Evolutionary conservation across 1,140 invertebrate genomes (phyloP).

Genomic region (Lamellibrachia luymesi): DNA sequence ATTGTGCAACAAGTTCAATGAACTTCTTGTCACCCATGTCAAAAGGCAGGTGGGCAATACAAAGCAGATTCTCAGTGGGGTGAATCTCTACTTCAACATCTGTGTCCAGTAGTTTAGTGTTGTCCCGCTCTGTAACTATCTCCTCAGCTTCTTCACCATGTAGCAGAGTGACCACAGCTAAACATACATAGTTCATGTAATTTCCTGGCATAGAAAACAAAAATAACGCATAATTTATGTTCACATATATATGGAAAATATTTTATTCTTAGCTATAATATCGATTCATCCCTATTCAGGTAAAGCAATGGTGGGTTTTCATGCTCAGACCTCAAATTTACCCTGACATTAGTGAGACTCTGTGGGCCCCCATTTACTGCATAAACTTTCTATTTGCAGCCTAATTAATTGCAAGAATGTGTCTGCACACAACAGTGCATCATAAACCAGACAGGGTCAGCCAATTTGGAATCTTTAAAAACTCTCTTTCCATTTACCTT

Average conservation of each 20-base stretch:
- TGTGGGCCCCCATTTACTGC: no score
- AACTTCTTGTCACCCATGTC: conserved; percentile 60
- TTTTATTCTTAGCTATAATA: no score
- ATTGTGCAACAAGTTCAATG: conserved; percentile 54
- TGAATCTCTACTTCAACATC: conserved; percentile 53
- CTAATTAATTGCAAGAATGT: no score
- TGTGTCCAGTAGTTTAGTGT: conserved; percentile 40
- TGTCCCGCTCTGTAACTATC: conserved; percentile 34
- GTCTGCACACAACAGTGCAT: no score
- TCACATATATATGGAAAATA: no score
- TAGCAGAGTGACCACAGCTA: conserved; percentile 39
- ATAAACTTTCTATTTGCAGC: no score
- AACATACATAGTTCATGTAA: not conserved
- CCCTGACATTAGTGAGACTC: not conserved
- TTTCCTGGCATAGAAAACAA: not conserved
- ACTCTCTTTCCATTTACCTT: no score
- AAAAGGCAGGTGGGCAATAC: conserved; percentile 61
- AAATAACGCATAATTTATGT: no score
- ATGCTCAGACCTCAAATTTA: not conserved
- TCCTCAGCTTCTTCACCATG: conserved; percentile 39
- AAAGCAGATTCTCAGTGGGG: conserved; percentile 61
- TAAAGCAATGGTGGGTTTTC: not conserved
- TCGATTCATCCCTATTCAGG: not conserved
- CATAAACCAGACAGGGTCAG: no score
- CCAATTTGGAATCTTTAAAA: no score